Evolutionary conservation across 2,888 invertebrate genomes (phyloP).

Genomic region (Sarcophaga carnaria): DNA sequence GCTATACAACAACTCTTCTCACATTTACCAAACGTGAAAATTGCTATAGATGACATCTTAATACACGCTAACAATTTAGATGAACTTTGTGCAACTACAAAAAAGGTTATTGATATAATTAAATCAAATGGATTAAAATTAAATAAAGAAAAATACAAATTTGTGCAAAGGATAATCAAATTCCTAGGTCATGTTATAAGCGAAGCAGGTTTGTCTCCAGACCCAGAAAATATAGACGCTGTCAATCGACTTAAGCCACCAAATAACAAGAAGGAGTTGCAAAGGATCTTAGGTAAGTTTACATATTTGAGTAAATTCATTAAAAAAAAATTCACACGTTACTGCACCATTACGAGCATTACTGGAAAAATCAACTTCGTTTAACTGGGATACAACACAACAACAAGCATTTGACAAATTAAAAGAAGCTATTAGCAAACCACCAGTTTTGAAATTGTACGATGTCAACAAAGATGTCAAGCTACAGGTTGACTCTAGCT

Average conservation of each 20-base stretch:
- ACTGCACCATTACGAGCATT: constrained; percentile 10
- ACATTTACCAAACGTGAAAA: constrained; percentile 62
- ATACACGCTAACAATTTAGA: constrained; percentile 67
- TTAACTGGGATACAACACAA: constrained; percentile 6
- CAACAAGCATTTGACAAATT: constrained; percentile 36
- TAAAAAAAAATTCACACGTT: constrained; percentile 10
- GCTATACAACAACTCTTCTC: constrained; percentile 63
- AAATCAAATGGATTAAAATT: constrained; percentile 64
- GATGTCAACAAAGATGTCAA: constrained; percentile 47
- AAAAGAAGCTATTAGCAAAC: constrained; percentile 37
- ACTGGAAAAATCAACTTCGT: constrained; percentile 22
- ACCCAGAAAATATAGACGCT: constrained; percentile 64
- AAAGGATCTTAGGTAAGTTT: constrained; percentile 67
- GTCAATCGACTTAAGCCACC: constrained; percentile 57
- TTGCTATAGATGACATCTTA: constrained; percentile 72
- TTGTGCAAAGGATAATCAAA: constrained; percentile 20
- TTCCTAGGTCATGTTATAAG: constrained; percentile 56
- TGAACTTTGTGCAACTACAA: constrained; percentile 60
- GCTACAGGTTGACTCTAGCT: constrained; percentile 49
- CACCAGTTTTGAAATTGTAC: constrained; percentile 50
- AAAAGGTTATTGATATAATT: constrained; percentile 56
- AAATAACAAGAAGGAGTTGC: constrained; percentile 61
- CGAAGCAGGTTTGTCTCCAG: constrained; percentile 34
- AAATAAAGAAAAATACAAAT: constrained; percentile 71
- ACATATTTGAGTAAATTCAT: constrained; percentile 60